These are phyloP conservation scores for Sebastes nivosus DNA, from an alignment of 2,797 vertebrate species.

Conservation along the genomic window DNA sequence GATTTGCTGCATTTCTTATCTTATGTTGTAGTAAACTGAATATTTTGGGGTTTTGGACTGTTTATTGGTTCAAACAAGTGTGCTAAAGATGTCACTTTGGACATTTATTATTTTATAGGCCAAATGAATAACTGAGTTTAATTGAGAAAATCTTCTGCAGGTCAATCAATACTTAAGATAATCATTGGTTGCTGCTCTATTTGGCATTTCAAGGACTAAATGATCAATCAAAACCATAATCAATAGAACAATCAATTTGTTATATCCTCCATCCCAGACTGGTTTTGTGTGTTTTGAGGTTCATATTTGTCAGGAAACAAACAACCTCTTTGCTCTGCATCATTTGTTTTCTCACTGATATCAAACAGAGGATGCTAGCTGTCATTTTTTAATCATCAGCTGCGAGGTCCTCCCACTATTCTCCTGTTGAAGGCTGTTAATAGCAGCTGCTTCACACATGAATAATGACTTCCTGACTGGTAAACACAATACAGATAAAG, in stretches of 20 bases:
- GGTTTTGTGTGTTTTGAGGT: not conserved
- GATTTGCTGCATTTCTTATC: too few relatives aligned
- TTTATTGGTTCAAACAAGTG: not conserved
- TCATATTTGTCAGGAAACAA: slow-evolving; percentile 14
- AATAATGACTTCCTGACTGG: slow-evolving; percentile 41
- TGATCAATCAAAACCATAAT: not conserved
- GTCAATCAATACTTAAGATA: not conserved
- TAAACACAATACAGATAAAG: slow-evolving; percentile 15
- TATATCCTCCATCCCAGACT: not conserved
- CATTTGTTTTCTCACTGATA: slow-evolving; percentile 4
- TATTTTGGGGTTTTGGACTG: too few relatives aligned
- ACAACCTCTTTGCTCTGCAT: slow-evolving; percentile 1
- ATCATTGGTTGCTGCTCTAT: not conserved
- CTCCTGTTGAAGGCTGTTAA: slow-evolving; percentile 19
- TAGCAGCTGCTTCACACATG: slow-evolving; percentile 29
- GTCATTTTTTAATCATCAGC: slow-evolving; percentile 25
- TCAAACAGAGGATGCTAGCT: slow-evolving; percentile 5
- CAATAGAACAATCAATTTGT: not conserved
- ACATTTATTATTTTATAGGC: not conserved
- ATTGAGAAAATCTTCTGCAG: not conserved
- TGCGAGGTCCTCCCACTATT: slow-evolving; percentile 20
- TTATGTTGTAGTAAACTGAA: too few relatives aligned
- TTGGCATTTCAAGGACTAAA: not conserved
- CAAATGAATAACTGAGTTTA: not conserved
- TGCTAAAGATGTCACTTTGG: not conserved